A percentile compares a stretch with the other conserved stretches of the same genome.
Evolutionary conservation across 2,113 vertebrate genomes (phyloP).

Genomic region (Mustela lutreola): DNA sequence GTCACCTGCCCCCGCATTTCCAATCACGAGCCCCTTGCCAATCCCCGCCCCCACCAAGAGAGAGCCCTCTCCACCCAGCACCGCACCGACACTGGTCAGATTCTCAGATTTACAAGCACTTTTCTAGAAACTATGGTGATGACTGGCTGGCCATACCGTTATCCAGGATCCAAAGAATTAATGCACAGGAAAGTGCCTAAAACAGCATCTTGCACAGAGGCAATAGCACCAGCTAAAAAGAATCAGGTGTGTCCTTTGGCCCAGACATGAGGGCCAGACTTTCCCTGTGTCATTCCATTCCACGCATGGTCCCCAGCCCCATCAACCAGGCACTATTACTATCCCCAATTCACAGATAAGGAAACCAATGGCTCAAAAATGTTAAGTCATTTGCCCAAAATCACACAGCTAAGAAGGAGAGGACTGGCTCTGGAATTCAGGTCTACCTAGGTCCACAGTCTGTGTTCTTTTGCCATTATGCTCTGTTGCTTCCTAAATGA

Average conservation of each 20-base stretch:
- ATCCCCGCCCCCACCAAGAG: rapidly evolving
- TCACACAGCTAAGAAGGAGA: neutral
- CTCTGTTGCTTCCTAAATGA: neutral
- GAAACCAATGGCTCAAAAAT: neutral
- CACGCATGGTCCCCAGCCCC: neutral
- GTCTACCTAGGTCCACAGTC: neutral
- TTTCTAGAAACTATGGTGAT: neutral
- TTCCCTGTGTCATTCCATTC: neutral
- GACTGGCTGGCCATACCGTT: rapidly evolving
- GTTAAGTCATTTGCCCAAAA: neutral
- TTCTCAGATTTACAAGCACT: neutral
- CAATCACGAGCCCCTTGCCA: neutral
- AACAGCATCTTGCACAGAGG: no score
- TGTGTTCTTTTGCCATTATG: no score
- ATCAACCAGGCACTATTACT: neutral
- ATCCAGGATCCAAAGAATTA: rapidly evolving
- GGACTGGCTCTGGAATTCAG: neutral
- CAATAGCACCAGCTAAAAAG: rapidly evolving
- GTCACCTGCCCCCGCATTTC: neutral
- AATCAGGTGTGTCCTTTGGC: rapidly evolving
- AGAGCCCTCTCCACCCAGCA: neutral
- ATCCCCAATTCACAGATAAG: neutral
- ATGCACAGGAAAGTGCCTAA: no score
- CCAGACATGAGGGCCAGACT: rapidly evolving
- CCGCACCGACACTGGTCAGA: rapidly evolving